A percentile compares a stretch with the other conserved stretches of the same genome.
Evolutionary conservation across 2,888 invertebrate genomes (phyloP).

Genomic region (Parnassius glacialis): DNA sequence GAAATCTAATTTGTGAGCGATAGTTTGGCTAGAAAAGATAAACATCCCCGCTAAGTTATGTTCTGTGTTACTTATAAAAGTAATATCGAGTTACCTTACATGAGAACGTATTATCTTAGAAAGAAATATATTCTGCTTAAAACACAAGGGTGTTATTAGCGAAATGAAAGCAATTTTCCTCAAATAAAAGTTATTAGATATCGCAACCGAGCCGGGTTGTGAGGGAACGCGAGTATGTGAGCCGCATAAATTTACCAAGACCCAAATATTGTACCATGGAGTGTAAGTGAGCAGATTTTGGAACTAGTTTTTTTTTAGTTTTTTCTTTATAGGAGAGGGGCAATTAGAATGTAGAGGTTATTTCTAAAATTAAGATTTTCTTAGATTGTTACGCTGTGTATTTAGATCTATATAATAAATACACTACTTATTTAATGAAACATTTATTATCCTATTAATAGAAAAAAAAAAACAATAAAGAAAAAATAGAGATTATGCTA

Average conservation of each 20-base stretch:
- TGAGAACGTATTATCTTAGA: constrained; percentile 31
- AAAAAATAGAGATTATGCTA: no score
- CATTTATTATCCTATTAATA: no score
- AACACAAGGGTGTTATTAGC: constrained; percentile 25
- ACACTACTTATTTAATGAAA: no score
- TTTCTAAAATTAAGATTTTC: background rate
- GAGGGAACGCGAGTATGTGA: constrained; percentile 7
- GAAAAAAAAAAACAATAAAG: no score
- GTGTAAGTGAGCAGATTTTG: constrained; percentile 1
- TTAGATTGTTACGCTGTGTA: no score
- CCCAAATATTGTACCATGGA: background rate
- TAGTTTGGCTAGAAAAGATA: no score
- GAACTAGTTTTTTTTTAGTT: background rate
- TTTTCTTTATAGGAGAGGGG: no score
- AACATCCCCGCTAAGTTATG: no score
- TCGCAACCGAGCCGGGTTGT: constrained; percentile 2
- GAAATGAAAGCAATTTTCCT: constrained; percentile 21
- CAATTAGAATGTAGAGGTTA: background rate
- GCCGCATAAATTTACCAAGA: constrained; percentile 13
- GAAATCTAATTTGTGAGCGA: no score
- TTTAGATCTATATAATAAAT: no score
- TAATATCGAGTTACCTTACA: constrained; percentile 21
- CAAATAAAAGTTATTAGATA: constrained; percentile 23
- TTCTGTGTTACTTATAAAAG: no score
- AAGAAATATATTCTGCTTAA: constrained; percentile 13